Percentiles rank a stretch among this genome's conserved stretches.
These are phyloP conservation scores for Deilephila elpenor DNA, from an alignment of 2,888 invertebrate species.

Conservation along the genomic window DNA sequence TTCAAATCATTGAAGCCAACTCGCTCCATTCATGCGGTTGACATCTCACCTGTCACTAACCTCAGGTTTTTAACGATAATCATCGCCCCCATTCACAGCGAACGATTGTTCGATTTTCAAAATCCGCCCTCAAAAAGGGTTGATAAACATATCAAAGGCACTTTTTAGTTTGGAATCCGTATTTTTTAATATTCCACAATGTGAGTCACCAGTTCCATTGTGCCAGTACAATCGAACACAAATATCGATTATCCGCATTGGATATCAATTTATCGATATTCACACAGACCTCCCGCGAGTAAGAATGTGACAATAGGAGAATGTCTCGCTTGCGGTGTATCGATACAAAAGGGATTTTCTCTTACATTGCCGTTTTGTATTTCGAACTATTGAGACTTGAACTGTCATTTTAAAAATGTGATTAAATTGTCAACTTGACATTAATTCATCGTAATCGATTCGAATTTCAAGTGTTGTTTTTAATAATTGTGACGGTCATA, in stretches of 20 bases:
- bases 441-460: slow-evolving; percentile 8
- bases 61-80: slow-evolving; percentile 74
- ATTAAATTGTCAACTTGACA: slow-evolving; percentile 18
- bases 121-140: slow-evolving; percentile 78
- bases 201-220: slow-evolving; percentile 68
- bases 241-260: slow-evolving; percentile 76
- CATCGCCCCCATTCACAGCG: slow-evolving; percentile 76
- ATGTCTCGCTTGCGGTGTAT: slow-evolving; percentile 31
- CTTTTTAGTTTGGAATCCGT: slow-evolving; percentile 71
- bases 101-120: slow-evolving; percentile 67
- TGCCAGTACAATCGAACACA: slow-evolving; percentile 69
- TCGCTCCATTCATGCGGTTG: slow-evolving; percentile 67
- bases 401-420: slow-evolving; percentile 18
- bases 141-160: slow-evolving; percentile 83
- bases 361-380: slow-evolving; percentile 19
- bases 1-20: slow-evolving; percentile 54
- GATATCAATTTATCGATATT: slow-evolving; percentile 67
- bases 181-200: slow-evolving; percentile 70
- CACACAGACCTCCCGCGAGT: slow-evolving; percentile 73
- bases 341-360: slow-evolving; percentile 38
- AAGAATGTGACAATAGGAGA: slow-evolving; percentile 49
- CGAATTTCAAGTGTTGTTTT: neutral
- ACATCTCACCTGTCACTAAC: slow-evolving; percentile 83
- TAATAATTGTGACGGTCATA: neutral
- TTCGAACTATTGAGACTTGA: slow-evolving; percentile 25